Percentiles rank a stretch among this genome's conserved stretches.
Conservation (phyloP, 92 coral and sea anemone species). For the Porites evermanni region DNA sequence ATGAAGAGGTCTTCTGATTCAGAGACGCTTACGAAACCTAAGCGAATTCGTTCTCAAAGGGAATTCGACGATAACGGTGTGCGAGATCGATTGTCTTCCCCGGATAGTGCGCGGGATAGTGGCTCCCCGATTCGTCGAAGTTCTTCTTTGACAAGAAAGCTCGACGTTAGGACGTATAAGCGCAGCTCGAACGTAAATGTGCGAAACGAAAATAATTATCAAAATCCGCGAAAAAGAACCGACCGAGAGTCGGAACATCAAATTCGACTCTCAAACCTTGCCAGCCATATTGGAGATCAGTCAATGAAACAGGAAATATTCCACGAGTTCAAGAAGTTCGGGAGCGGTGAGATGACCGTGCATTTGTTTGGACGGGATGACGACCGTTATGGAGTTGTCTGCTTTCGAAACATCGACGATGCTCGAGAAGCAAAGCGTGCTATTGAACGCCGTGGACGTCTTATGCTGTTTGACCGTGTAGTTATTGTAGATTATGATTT, state of each 20-base stretch:
- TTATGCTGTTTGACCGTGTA: conserved; percentile 88
- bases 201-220: conserved; percentile 95
- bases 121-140: conserved; percentile 98
- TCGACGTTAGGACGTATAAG: conserved; percentile 94
- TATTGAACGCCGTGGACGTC: conserved; percentile 94
- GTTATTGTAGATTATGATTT: conserved; percentile 84
- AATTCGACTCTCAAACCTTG: conserved; percentile 90
- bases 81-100: conserved; percentile 95
- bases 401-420: conserved; percentile 95
- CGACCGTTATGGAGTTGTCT: conserved; percentile 98
- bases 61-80: conserved; percentile 92
- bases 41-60: conserved; percentile 93
- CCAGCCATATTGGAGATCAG: conserved; percentile 90
- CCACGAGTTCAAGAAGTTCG: conserved; percentile 99
- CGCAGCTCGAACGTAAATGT: conserved; percentile 87
- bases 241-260: conserved; percentile 94
- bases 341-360: conserved; percentile 84
- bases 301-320: conserved; percentile 88
- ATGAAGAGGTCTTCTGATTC: conserved; percentile 99
- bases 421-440: conserved; percentile 93
- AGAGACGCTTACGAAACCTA: conserved; percentile 93
- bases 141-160: conserved; percentile 91
- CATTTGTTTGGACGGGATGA: conserved; percentile 96
- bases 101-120: conserved; percentile 98
- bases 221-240: conserved; percentile 82